Conservation (phyloP, 2,797 vertebrate species). For the Peromyscus eremicus region DNA sequence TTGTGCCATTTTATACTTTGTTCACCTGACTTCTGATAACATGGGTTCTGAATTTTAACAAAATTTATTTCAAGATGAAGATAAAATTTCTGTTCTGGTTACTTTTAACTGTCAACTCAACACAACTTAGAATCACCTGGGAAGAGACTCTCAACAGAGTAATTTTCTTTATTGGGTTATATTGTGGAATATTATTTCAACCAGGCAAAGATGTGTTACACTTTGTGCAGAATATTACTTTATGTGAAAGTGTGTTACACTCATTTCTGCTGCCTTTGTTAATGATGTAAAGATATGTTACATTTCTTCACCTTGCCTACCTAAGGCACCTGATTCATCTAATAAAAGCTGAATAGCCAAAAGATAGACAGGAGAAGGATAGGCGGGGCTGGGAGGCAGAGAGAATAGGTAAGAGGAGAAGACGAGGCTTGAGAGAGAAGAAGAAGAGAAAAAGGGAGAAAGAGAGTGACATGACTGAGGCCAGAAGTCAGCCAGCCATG, state of each 20-base stretch:
- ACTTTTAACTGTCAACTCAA: not conserved
- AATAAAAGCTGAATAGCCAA: not conserved
- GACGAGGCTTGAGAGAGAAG: not conserved
- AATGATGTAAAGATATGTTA: not conserved
- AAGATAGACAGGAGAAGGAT: not conserved
- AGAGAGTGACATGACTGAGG: not conserved
- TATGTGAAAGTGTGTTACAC: too few relatives aligned
- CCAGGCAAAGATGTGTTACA: not conserved
- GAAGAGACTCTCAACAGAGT: not conserved
- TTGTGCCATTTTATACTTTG: not conserved
- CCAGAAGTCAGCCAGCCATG: too few relatives aligned
- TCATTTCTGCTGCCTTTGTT: not conserved
- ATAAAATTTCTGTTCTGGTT: not conserved
- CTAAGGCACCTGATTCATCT: not conserved
- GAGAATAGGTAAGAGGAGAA: not conserved
- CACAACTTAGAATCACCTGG: not conserved
- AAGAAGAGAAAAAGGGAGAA: not conserved
- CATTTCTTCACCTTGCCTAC: not conserved
- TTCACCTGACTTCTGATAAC: not conserved
- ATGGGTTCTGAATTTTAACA: not conserved
- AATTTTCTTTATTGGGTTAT: not conserved
- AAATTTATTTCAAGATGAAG: not conserved
- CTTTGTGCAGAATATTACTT: not conserved
- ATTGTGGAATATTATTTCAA: not conserved
- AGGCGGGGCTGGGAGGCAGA: not conserved